Percentiles rank a stretch among this genome's conserved stretches.
Evolutionary conservation across 2,113 vertebrate genomes (phyloP).

Genomic region (Channa maculata): DNA sequence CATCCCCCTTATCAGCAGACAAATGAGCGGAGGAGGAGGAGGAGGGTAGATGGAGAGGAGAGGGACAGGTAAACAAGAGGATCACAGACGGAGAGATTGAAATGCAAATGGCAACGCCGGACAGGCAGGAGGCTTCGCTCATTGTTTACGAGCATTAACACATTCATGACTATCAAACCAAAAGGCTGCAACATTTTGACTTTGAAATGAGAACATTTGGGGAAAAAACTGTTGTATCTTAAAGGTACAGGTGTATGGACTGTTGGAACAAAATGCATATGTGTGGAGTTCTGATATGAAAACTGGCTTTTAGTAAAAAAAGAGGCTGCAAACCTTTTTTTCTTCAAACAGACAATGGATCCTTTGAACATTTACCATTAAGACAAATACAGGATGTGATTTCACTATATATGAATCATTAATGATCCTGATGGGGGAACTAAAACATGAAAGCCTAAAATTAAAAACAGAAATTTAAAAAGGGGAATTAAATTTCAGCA

Average conservation of each 20-base stretch:
- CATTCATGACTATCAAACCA: conserved; percentile 20
- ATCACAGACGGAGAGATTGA: conserved; percentile 50
- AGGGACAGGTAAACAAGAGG: neutral
- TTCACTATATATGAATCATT: conserved; percentile 10
- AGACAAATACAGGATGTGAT: neutral
- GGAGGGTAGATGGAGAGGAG: neutral
- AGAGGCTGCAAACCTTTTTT: too few relatives aligned
- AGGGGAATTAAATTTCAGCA: too few relatives aligned
- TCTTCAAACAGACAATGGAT: neutral
- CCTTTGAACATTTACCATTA: neutral
- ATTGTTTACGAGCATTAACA: conserved; percentile 17
- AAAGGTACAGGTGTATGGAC: too few relatives aligned
- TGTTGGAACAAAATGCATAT: neutral
- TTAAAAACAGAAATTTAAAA: too few relatives aligned
- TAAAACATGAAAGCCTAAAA: neutral
- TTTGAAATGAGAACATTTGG: too few relatives aligned
- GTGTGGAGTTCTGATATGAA: neutral
- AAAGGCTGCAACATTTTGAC: conserved; percentile 3
- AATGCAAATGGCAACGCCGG: conserved; percentile 56
- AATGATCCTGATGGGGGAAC: neutral
- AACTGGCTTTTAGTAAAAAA: too few relatives aligned
- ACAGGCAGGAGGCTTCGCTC: neutral
- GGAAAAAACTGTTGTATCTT: too few relatives aligned
- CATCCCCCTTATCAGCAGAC: conserved; percentile 25
- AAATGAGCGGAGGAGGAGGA: conserved; percentile 13